phyloP scores from a whole-genome alignment of 2,113 vertebrate genomes.

The Willisornis vidua region DNA sequence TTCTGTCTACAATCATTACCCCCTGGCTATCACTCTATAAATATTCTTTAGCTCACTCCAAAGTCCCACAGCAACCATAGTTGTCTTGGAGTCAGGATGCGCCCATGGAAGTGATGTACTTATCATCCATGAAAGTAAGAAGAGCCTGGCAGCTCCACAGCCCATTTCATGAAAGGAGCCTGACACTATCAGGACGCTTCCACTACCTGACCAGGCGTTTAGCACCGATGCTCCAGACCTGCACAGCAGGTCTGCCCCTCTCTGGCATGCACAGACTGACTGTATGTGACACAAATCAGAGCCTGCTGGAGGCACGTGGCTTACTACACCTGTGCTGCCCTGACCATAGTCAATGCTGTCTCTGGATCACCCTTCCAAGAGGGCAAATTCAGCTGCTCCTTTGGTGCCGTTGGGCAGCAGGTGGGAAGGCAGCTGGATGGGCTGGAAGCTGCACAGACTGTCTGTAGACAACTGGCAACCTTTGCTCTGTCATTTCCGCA shows the following conservation, averaged over 20 bases:
- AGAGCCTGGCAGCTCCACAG: not conserved
- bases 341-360: fast-evolving
- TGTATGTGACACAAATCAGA: not conserved
- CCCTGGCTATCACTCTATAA: not conserved
- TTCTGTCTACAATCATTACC: not conserved
- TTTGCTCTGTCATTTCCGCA: not conserved
- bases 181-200: not conserved
- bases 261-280: not conserved
- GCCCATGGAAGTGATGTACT: not conserved
- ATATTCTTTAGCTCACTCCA: not conserved
- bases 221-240: not conserved
- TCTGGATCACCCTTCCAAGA: not conserved
- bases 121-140: not conserved
- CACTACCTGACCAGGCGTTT: not conserved
- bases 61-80: not conserved
- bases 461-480: not conserved
- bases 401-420: not conserved
- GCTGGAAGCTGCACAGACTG: not conserved
- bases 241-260: not conserved
- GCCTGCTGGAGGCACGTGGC: not conserved
- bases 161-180: not conserved
- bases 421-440: not conserved
- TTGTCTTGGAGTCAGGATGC: not conserved
- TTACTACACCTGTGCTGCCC: not conserved
- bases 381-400: not conserved